Evolutionary conservation across 2,888 invertebrate species (phyloP).

Genomic region (Protophormia terraenovae): DNA sequence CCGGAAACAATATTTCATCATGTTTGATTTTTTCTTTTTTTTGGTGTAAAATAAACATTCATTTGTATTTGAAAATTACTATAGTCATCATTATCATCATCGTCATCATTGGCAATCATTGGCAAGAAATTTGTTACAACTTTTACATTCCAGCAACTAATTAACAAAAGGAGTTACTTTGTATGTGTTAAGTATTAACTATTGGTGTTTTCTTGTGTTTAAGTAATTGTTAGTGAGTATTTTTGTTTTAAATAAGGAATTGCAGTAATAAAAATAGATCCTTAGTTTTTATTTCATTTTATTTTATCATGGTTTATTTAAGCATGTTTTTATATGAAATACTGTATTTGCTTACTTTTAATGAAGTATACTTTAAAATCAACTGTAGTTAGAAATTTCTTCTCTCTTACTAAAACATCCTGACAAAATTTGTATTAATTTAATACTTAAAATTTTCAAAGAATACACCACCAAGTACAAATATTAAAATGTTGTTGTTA

Average conservation of each 20-base stretch:
- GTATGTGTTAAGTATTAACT: too few species aligned
- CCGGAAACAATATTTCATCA: neutral
- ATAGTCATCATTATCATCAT: constrained; percentile 22
- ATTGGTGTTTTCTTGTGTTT: neutral
- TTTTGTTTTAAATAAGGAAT: constrained; percentile 1
- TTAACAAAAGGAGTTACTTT: constrained; percentile 44
- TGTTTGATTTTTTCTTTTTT: neutral
- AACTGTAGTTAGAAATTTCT: too few species aligned
- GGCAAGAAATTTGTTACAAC: constrained; percentile 7
- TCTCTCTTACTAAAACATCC: neutral
- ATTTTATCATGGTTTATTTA: too few species aligned
- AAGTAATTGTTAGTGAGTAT: neutral
- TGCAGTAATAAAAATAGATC: neutral
- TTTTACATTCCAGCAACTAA: constrained; percentile 51
- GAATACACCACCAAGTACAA: neutral
- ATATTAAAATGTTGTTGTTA: neutral
- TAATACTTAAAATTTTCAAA: neutral
- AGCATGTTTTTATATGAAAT: too few species aligned
- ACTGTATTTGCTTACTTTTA: too few species aligned
- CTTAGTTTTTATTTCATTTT: too few species aligned
- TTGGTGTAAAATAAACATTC: neutral
- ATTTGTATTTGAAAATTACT: neutral
- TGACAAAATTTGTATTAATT: neutral
- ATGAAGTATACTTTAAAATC: too few species aligned
- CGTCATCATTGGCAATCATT: neutral